phyloP scores from a whole-genome alignment of 30 jellyfish, hydroid and myxozoan genomes.

The Hydra vulgaris region DNA sequence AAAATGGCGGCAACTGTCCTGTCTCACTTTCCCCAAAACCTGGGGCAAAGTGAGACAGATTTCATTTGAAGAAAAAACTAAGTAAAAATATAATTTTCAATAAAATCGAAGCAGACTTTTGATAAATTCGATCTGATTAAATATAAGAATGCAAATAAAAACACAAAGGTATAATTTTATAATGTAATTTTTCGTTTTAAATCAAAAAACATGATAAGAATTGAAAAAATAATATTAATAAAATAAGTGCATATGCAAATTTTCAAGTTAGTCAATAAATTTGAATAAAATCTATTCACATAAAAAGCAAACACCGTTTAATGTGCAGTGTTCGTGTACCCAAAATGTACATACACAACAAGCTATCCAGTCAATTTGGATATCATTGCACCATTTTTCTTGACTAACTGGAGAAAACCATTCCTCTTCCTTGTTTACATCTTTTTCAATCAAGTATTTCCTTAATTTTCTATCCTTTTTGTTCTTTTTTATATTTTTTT shows the following conservation, averaged over 20 bases:
- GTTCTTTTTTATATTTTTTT: not conserved
- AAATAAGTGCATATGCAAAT: not conserved
- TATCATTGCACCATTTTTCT: not conserved
- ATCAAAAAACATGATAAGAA: not conserved
- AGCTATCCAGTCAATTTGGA: not conserved
- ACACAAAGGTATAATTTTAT: not conserved
- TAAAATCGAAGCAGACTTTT: not conserved
- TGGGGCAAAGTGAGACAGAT: not conserved
- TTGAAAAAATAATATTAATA: no score
- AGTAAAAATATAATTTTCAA: not conserved
- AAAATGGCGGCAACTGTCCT: not conserved
- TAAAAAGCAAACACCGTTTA: not conserved
- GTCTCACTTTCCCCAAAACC: not conserved
- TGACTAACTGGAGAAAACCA: not conserved
- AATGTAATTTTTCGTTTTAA: not conserved
- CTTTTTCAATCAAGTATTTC: not conserved
- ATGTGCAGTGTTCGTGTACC: not conserved
- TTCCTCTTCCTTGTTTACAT: not conserved
- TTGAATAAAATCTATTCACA: not conserved
- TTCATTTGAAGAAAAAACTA: not conserved
- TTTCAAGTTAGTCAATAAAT: not conserved
- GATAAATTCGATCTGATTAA: not conserved
- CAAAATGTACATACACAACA: not conserved
- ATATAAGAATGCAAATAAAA: not conserved
- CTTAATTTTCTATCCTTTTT: not conserved